Percentiles rank a stretch among this genome's conserved stretches.
Evolutionary conservation across 2,113 vertebrate genomes (phyloP).

Genomic region (Ctenodactylus gundi): DNA sequence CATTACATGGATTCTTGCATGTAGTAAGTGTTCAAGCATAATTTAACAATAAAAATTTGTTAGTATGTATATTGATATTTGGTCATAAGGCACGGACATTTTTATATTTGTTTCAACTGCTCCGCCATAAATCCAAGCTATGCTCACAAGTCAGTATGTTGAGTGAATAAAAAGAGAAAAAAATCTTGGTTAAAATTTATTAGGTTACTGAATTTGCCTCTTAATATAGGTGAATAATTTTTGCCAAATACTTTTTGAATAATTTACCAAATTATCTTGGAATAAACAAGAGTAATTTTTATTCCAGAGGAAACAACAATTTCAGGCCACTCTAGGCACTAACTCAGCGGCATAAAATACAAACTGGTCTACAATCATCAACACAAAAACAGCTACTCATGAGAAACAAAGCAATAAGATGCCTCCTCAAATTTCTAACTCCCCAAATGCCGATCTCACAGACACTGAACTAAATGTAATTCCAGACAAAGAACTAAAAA

Average conservation of each 20-base stretch:
- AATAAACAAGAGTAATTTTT: slow-evolving; percentile 24
- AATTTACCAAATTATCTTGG: not conserved
- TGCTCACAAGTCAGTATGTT: not conserved
- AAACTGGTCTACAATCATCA: too few relatives aligned
- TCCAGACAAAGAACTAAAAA: too few relatives aligned
- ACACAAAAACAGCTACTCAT: too few relatives aligned
- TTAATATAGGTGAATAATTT: not conserved
- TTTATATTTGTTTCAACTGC: not conserved
- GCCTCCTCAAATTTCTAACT: too few relatives aligned
- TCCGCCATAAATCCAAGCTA: not conserved
- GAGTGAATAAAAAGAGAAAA: not conserved
- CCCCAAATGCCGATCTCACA: too few relatives aligned
- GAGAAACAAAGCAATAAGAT: too few relatives aligned
- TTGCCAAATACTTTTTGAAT: not conserved
- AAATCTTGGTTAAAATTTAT: not conserved
- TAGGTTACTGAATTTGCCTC: not conserved
- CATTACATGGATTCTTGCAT: not conserved
- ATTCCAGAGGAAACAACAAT: too few relatives aligned
- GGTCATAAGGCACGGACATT: not conserved
- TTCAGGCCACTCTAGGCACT: too few relatives aligned
- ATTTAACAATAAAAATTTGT: not conserved
- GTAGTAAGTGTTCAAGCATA: not conserved
- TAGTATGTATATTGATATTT: not conserved
- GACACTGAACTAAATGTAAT: too few relatives aligned
- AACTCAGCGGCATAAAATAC: too few relatives aligned